Base-by-base conservation (phyloP, 2,113 vertebrate species). In the Atherinomorus stipes region DNA sequence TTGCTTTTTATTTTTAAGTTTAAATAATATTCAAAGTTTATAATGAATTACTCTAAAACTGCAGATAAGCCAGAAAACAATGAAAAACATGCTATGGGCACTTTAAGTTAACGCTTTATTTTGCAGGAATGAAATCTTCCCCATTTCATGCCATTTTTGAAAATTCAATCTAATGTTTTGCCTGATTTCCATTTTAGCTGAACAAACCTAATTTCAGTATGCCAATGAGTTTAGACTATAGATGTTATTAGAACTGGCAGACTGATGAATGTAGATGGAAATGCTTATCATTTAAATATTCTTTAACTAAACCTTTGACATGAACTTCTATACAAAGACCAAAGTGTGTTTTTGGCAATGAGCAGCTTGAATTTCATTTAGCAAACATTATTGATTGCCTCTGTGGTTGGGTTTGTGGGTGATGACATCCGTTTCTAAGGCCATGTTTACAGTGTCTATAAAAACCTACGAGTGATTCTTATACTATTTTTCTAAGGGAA, bases 231-330 rank as follows among this genome's bases (percentile, higher is more conserved):
- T 44, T 26, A 26, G 11, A 38, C 11, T 38, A 34, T 13, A 45
- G n/a, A 53, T 53, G 37, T 25, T 42, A 6, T 4, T 25, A 28
- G 44, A 56, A 19, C n/a, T 34, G 50, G 28, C 47, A 61, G 52
- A 53, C 66, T 62, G 73, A 64, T 65, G 54, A 52, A 38, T 53
- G 61, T 76, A 16, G 47, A 61, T 31, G 16, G 23, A 73, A 54
- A 47, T 11, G 60, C 57, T 52, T 22, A 4, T 34, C 5, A 34
- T 34, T 34, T 7, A 8, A 34, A 34, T 8, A 65, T 26, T 9
- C 16, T n/a, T 34, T 9, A 0, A 21, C 50, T 37, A 58, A 45
- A 38, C 56, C 25, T 28, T 34, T 42, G 65, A 74, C 59, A 61
- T 80, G 65, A 60, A 83, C 21, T 40, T 47, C 13, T 64, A 53